A percentile compares a stretch with the other conserved stretches of the same genome.
Evolutionary conservation across 2,888 invertebrate genomes (phyloP).

Genomic region (Polydrusus cervinus): DNA sequence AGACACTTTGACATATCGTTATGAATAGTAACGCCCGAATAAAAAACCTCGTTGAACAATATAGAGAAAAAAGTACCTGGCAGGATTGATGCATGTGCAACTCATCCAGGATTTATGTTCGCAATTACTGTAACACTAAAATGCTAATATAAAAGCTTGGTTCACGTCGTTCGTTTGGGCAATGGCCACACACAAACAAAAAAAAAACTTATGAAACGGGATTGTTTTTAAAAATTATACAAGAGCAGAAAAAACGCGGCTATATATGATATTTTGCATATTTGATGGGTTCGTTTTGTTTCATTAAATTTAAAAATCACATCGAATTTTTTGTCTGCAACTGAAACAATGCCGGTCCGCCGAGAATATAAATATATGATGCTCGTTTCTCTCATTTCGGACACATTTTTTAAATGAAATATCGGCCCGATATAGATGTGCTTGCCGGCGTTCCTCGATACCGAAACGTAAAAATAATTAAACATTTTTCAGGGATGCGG

Average conservation of each 20-base stretch:
- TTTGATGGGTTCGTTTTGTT: conserved; percentile 70
- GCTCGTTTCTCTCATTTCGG: conserved; percentile 69
- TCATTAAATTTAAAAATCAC: conserved; percentile 72
- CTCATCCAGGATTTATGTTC: conserved; percentile 63
- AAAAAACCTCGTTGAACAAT: conserved; percentile 34
- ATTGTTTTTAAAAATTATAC: conserved; percentile 65
- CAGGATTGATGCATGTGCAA: conserved; percentile 58
- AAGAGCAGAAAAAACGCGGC: conserved; percentile 63
- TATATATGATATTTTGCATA: conserved; percentile 69
- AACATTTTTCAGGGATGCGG: conserved; percentile 73
- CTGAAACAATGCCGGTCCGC: conserved; percentile 70
- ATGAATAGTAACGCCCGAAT: conserved; percentile 28
- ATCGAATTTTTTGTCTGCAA: conserved; percentile 70
- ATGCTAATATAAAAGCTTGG: conserved; percentile 63
- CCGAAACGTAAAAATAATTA: conserved; percentile 72
- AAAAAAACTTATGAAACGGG: conserved; percentile 56
- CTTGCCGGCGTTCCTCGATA: conserved; percentile 70
- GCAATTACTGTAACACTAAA: conserved; percentile 64
- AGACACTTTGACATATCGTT: conserved; percentile 26
- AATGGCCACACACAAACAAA: conserved; percentile 47
- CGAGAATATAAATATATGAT: conserved; percentile 72
- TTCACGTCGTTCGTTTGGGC: conserved; percentile 40
- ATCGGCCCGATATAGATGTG: conserved; percentile 71
- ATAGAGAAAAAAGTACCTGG: conserved; percentile 26
- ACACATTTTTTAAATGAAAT: conserved; percentile 72